phyloP scores from a whole-genome alignment of 2,113 vertebrate genomes.

The Semnornis frantzii region DNA sequence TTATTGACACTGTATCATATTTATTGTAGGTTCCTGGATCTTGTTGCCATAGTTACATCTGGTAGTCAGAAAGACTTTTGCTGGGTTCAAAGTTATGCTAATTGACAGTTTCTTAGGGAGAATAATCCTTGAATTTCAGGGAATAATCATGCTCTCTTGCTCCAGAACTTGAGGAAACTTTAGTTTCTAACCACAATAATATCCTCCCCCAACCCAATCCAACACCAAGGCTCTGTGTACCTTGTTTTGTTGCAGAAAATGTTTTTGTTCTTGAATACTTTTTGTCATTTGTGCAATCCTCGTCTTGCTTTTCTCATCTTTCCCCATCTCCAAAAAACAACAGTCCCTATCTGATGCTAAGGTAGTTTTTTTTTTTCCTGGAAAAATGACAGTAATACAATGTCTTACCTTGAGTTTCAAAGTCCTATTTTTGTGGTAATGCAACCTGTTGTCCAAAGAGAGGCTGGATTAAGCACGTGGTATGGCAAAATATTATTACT shows the following conservation, averaged over 20 bases:
- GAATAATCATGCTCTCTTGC: constrained; percentile 7
- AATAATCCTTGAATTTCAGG: constrained; percentile 63
- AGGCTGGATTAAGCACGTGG: not conserved
- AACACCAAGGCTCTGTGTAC: not conserved
- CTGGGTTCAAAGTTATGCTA: constrained; percentile 72
- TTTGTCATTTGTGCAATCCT: not conserved
- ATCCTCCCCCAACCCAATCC: not conserved
- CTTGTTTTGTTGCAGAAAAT: constrained; percentile 23
- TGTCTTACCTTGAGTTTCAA: constrained; percentile 22
- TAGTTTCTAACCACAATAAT: not conserved
- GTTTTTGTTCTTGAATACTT: not conserved
- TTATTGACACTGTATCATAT: constrained; percentile 74
- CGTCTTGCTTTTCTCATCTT: constrained; percentile 17
- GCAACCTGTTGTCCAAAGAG: not conserved
- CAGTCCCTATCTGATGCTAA: not conserved
- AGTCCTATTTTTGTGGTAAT: not conserved
- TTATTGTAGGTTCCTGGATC: constrained; percentile 67
- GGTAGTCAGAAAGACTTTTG: constrained; percentile 58
- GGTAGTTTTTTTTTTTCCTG: not conserved
- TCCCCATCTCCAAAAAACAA: constrained; percentile 11
- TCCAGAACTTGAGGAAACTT: constrained; percentile 27
- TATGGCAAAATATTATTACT: not conserved
- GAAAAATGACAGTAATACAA: constrained; percentile 20
- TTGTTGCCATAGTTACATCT: constrained; percentile 71
- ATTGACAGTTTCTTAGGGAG: constrained; percentile 66